Base-by-base conservation (phyloP, 2,113 vertebrate genomes). In the Todiramphus saurophagus region DNA sequence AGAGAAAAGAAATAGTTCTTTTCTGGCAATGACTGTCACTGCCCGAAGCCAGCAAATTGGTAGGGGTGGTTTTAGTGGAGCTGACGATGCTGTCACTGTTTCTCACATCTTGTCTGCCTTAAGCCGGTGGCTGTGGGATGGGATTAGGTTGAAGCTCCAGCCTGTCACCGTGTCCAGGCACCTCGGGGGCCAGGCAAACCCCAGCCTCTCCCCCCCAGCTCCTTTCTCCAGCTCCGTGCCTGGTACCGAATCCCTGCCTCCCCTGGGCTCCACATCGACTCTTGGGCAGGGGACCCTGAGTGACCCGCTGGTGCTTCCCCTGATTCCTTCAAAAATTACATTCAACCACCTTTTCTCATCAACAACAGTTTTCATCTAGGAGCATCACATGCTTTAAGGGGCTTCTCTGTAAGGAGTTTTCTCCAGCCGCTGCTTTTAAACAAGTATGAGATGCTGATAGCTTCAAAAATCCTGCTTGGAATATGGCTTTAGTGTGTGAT, bases 21-120 rank as follows among this genome's bases (percentile, higher is more conserved):
- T 62, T 50, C 41, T 62, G 46, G 20, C 20, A 39, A 11, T 16
- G 25, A 16, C 31, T 28, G 41, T 39, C 27, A 14, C 31, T 0
- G 1, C 75, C 28, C 0, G 0, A 27, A 66, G 58, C 28, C 9
- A 20, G 14, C 13, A 23, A 3, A 15, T 23, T 5, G 51, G 2
- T 5, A 10, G 16, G 8, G 55, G 11, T 43, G 23, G 46, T 7
- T 53, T 66, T 25, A n/a, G 51, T 2, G 7, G 58, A 53, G 51
- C 30, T 63, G 79, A 13, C 0, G 3, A 16, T 2, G 62, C 73
- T 60, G 69, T 31, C 58, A 3, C 39, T 44, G 46, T 18, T 30
- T 43, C n/a, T 85, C 20, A 20, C 75, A 12, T n/a, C 44, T n/a
- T 16, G 11, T 18, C 72, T 72, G 13, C 17, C 43, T 59, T 3